These are phyloP conservation scores for Papilio polyxenes DNA, from an alignment of 1,140 invertebrate genomes.

Conservation along the genomic window DNA sequence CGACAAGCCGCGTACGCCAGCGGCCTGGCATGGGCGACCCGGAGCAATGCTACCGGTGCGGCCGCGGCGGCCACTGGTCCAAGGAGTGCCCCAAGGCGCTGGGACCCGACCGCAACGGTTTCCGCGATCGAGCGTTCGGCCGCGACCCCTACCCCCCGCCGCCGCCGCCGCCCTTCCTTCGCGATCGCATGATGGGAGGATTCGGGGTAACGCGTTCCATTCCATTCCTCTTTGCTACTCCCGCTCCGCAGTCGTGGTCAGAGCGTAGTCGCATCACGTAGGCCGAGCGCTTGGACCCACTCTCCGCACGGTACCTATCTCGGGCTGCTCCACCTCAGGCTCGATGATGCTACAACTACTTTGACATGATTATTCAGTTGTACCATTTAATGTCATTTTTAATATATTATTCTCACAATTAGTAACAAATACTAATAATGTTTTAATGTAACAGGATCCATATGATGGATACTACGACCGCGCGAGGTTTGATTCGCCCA, in stretches of 20 bases:
- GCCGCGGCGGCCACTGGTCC: conserved; percentile 96
- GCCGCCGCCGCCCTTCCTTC: conserved; percentile 91
- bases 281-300: conserved; percentile 59
- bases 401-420: not conserved
- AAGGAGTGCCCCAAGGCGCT: conserved; percentile 93
- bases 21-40: conserved; percentile 97
- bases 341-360: conserved; percentile 59
- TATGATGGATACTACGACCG: conserved; percentile 91
- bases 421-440: conserved; percentile 7
- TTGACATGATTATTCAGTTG: not conserved
- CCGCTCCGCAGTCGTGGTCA: not conserved
- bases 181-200: conserved; percentile 92
- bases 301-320: conserved; percentile 60
- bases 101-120: conserved; percentile 88
- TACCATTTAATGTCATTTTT: not conserved
- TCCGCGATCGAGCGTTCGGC: conserved; percentile 90
- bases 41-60: conserved; percentile 96
- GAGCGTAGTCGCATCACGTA: conserved; percentile 55
- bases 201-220: conserved; percentile 86
- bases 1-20: conserved; percentile 93
- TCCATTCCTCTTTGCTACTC: conserved; percentile 53
- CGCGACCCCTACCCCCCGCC: conserved; percentile 92
- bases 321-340: conserved; percentile 57
- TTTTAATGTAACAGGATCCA: conserved; percentile 82
- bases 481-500: conserved; percentile 86